A percentile compares a stretch with the other conserved stretches of the same genome.
phyloP scores from a whole-genome alignment of 2,797 vertebrate genomes.

The Melanotaenia maccullochi region DNA sequence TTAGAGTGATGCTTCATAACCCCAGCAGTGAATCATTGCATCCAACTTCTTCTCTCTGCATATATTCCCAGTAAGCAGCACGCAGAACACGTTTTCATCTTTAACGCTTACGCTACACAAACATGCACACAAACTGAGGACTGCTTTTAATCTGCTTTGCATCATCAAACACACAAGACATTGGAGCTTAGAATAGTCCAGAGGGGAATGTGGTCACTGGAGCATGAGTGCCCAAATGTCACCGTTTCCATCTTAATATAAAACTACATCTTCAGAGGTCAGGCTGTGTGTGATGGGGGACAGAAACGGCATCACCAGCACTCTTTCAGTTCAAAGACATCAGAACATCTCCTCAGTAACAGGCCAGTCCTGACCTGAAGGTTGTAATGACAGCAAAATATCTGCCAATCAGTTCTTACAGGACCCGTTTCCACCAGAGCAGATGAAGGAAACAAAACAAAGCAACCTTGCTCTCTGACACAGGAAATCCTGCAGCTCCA shows the following conservation, averaged over 20 bases:
- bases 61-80: conserved; percentile 13
- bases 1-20: conserved; percentile 53
- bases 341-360: background rate
- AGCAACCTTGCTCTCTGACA: background rate
- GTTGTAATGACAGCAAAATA: too few relatives aligned
- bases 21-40: conserved; percentile 57
- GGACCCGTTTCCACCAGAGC: background rate
- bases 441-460: conserved; percentile 21
- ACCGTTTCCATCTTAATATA: conserved; percentile 64
- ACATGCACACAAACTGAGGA: conserved; percentile 11
- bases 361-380: background rate
- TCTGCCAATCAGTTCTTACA: background rate
- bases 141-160: conserved; percentile 47
- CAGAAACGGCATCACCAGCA: too few relatives aligned
- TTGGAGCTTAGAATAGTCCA: conserved; percentile 53
- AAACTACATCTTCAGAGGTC: conserved; percentile 46
- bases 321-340: background rate
- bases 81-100: conserved; percentile 16
- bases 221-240: conserved; percentile 50
- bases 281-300: conserved; percentile 2
- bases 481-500: conserved; percentile 40
- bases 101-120: background rate
- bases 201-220: conserved; percentile 37
- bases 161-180: conserved; percentile 45
- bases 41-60: conserved; percentile 17